These are phyloP conservation scores for Psilopsiagon aymara DNA, from an alignment of 2,113 vertebrate genomes.

Conservation along the genomic window DNA sequence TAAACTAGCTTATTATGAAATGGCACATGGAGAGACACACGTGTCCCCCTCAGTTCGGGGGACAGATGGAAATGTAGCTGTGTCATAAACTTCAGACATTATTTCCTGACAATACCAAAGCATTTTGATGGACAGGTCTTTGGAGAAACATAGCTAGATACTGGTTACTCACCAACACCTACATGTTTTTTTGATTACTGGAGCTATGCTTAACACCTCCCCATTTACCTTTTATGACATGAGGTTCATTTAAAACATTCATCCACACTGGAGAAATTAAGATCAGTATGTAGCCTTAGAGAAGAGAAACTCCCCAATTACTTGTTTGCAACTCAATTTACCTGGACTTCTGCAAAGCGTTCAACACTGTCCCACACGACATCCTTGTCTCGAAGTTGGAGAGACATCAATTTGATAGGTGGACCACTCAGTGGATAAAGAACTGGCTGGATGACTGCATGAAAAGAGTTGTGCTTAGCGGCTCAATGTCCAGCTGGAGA, in stretches of 20 bases:
- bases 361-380: no score
- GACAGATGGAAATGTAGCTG: slow-evolving; percentile 45
- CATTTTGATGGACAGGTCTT: not conserved
- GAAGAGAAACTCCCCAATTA: not conserved
- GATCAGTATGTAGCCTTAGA: not conserved
- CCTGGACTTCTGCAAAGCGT: no score
- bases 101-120: not conserved
- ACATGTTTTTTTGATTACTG: not conserved
- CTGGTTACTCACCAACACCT: not conserved
- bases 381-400: no score
- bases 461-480: no score
- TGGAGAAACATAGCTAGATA: not conserved
- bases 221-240: not conserved
- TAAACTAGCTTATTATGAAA: slow-evolving; percentile 23
- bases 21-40: slow-evolving; percentile 9
- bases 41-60: not conserved
- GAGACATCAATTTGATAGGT: no score
- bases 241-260: not conserved
- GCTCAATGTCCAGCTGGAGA: no score
- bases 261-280: not conserved
- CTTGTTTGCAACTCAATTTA: not conserved
- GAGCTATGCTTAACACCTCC: not conserved
- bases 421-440: no score
- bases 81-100: not conserved
- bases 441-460: no score